Conservation (phyloP, 1,140 invertebrate species). For the Cydia strobilella region DNA sequence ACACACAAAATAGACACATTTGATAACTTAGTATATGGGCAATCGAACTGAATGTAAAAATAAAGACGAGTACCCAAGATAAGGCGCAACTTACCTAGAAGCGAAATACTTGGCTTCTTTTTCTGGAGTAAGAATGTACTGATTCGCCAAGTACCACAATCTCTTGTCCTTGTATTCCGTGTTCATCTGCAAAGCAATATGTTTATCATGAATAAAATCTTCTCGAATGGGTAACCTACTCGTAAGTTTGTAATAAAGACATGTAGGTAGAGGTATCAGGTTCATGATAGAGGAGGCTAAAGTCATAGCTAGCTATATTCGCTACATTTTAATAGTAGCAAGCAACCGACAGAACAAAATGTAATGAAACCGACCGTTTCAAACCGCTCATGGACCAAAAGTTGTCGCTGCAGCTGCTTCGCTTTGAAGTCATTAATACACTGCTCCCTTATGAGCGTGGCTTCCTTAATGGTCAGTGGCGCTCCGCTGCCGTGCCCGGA, state of each 20-base stretch:
- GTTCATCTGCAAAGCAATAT: conserved; percentile 60
- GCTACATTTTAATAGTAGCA: no score
- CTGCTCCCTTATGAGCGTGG: conserved; percentile 62
- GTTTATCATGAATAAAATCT: background rate
- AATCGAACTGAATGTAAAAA: no score
- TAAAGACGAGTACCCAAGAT: background rate
- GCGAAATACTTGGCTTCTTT: conserved; percentile 73
- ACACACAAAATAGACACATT: no score
- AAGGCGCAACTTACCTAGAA: conserved; percentile 48
- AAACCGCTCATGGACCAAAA: conserved; percentile 71
- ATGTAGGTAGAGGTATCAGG: no score
- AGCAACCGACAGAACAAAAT: background rate
- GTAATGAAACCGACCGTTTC: conserved; percentile 56
- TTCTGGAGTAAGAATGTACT: conserved; percentile 70
- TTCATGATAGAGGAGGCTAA: no score
- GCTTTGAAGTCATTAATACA: conserved; percentile 77
- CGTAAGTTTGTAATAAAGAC: no score
- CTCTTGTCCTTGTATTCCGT: conserved; percentile 71
- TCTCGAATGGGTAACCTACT: no score
- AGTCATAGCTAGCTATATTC: no score
- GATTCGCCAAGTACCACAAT: conserved; percentile 76
- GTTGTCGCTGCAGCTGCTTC: conserved; percentile 66
- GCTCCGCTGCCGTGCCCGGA: conserved; percentile 52
- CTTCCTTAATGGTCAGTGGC: conserved; percentile 56
- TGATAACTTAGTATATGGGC: no score